phyloP scores from a whole-genome alignment of 53 echinoderm and acorn worm genomes.

The Holothuria leucospilota region DNA sequence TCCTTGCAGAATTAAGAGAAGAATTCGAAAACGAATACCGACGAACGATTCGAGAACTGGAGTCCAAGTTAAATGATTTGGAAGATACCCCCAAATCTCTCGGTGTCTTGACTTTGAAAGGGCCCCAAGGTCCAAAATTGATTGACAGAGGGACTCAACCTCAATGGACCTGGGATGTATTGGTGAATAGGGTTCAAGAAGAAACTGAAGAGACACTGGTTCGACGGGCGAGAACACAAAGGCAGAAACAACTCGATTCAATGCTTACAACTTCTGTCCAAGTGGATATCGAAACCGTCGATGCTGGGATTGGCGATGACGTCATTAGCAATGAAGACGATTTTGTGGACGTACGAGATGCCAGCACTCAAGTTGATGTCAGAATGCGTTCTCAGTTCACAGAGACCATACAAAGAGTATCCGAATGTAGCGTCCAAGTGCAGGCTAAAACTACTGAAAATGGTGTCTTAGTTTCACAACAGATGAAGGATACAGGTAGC shows the following conservation, averaged over 20 bases:
- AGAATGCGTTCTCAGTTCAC: not conserved
- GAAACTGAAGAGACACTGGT: slow-evolving; percentile 61
- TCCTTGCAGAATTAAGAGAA: slow-evolving; percentile 76
- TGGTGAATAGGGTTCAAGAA: slow-evolving; percentile 53
- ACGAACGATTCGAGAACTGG: slow-evolving; percentile 76
- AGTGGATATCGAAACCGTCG: slow-evolving; percentile 22
- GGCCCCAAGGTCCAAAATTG: slow-evolving; percentile 5
- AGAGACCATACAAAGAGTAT: not conserved
- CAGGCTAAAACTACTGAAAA: not conserved
- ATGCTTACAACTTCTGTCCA: slow-evolving; percentile 34
- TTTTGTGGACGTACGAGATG: slow-evolving; percentile 35
- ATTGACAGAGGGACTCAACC: slow-evolving; percentile 55
- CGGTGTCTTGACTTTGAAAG: slow-evolving; percentile 79
- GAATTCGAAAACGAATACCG: slow-evolving; percentile 89
- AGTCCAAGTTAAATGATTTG: slow-evolving; percentile 66
- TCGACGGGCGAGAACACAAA: slow-evolving; percentile 5
- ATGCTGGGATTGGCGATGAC: slow-evolving; percentile 25
- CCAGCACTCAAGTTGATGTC: slow-evolving; percentile 7
- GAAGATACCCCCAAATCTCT: slow-evolving; percentile 69
- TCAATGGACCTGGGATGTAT: slow-evolving; percentile 54
- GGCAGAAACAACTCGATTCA: slow-evolving; percentile 32
- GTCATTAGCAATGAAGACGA: slow-evolving; percentile 26
- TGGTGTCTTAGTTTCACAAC: not conserved
- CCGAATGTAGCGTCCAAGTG: slow-evolving; percentile 16
- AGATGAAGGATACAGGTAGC: not conserved